phyloP scores from a whole-genome alignment of 2,797 vertebrate genomes.

The Acrossocheilus fasciatus region DNA sequence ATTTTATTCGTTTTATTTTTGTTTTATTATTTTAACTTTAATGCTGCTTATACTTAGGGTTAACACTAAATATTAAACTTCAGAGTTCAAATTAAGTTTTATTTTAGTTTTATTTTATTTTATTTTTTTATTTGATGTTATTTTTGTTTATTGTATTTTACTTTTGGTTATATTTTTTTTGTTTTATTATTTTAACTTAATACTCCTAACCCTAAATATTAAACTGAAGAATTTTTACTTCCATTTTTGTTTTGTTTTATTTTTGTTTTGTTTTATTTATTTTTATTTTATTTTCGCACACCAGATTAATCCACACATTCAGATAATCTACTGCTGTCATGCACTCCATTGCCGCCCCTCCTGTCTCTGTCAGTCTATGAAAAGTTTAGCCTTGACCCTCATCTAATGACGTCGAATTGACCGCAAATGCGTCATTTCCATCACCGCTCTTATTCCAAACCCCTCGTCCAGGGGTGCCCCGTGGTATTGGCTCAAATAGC shows the following conservation, averaged over 20 bases:
- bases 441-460: not conserved
- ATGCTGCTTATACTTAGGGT: not conserved
- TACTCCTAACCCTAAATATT: not conserved
- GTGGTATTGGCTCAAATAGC: not conserved
- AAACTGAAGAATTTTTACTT: not conserved
- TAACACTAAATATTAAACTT: not conserved
- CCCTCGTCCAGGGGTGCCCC: not conserved
- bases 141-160: not conserved
- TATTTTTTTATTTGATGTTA: not conserved
- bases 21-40: no score
- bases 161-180: not conserved
- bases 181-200: not conserved
- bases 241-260: not conserved
- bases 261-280: not conserved
- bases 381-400: not conserved
- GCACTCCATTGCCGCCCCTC: conserved; percentile 46
- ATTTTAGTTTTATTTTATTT: no score
- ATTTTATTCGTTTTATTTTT: not conserved
- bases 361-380: not conserved
- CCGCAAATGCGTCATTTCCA: not conserved
- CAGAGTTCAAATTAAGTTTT: not conserved
- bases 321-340: conserved; percentile 69
- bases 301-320: conserved; percentile 69
- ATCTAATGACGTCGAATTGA: not conserved
- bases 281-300: not conserved